Percentiles rank a stretch among this genome's conserved stretches.
Evolutionary conservation across 2,797 vertebrate species (phyloP).

Genomic region (Malacoctenus gilli): DNA sequence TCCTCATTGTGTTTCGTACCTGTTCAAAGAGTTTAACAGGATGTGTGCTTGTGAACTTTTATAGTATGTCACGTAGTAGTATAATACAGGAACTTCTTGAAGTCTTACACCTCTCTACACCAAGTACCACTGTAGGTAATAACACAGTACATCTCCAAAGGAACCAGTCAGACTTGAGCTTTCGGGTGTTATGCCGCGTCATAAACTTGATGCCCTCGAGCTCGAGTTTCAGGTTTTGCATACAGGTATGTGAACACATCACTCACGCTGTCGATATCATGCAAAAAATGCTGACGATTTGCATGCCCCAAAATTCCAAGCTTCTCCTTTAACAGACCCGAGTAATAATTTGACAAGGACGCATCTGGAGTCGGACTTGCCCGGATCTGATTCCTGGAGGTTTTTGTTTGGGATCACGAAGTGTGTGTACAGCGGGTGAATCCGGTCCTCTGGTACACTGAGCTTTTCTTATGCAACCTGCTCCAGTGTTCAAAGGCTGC

Average conservation of each 20-base stretch:
- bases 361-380: background rate
- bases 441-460: conserved; percentile 38
- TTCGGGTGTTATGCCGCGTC: too few species aligned
- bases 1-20: too few species aligned
- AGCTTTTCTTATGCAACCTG: conserved; percentile 61
- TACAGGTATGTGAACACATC: background rate
- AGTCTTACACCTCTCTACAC: too few species aligned
- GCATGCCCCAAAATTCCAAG: background rate
- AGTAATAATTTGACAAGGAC: background rate
- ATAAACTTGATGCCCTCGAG: background rate
- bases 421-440: conserved; percentile 35
- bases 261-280: too few species aligned
- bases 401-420: conserved; percentile 24
- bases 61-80: too few species aligned
- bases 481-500: conserved; percentile 72
- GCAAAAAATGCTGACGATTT: background rate
- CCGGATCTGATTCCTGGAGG: background rate
- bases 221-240: background rate
- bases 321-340: background rate
- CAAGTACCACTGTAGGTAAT: too few species aligned
- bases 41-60: too few species aligned
- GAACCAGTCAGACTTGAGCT: too few species aligned
- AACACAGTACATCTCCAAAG: too few species aligned
- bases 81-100: too few species aligned
- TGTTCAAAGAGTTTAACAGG: too few species aligned